Conservation (phyloP, 2,888 invertebrate species). For the Peribatodes rhomboidaria region DNA sequence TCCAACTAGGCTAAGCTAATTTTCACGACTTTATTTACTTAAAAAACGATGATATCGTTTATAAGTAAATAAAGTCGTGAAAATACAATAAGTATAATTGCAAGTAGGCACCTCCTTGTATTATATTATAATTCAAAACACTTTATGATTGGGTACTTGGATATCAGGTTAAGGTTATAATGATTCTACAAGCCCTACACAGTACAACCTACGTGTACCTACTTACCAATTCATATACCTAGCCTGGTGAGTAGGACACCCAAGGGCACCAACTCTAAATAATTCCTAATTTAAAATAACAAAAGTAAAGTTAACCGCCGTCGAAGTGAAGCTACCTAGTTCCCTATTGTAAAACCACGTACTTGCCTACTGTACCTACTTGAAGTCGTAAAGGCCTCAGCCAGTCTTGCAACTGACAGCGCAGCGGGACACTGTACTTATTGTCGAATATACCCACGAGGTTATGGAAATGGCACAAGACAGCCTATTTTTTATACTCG, state of each 20-base stretch:
- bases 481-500: conserved; percentile 56
- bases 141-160: no score
- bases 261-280: conserved; percentile 12
- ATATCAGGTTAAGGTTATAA: no score
- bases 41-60: no score
- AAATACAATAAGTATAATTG: neutral
- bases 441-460: conserved; percentile 24
- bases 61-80: neutral
- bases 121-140: no score
- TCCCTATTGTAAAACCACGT: conserved; percentile 53
- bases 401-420: conserved; percentile 46
- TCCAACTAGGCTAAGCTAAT: no score
- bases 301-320: conserved; percentile 30
- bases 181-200: neutral
- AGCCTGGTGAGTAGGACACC: neutral
- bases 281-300: conserved; percentile 10
- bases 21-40: no score
- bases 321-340: conserved; percentile 65
- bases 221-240: neutral
- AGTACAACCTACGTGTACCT: neutral
- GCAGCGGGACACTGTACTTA: conserved; percentile 48
- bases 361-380: conserved; percentile 51
- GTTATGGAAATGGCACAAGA: conserved; percentile 57
- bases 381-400: conserved; percentile 56
- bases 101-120: neutral